Conservation (phyloP, 2,888 invertebrate species). For the Hymenopus coronatus region DNA sequence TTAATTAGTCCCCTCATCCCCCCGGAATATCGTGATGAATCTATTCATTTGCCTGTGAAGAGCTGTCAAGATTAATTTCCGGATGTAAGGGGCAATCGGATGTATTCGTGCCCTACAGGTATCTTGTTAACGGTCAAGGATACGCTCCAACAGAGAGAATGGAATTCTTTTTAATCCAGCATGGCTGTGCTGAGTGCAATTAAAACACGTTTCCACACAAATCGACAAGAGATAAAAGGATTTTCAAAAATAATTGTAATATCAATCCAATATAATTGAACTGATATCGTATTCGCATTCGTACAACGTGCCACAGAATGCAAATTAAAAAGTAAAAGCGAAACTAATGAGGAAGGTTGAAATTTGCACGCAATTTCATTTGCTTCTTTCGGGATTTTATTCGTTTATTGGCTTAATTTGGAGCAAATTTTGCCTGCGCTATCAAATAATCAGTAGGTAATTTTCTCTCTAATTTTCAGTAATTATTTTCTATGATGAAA, state of each 20-base stretch:
- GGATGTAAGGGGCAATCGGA: not conserved
- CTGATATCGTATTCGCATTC: not conserved
- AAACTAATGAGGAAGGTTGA: not conserved
- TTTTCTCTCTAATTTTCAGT: too few relatives aligned
- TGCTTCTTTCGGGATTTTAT: not conserved
- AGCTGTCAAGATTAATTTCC: not conserved
- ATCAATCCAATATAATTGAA: not conserved
- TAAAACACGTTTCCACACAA: not conserved
- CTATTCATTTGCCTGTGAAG: not conserved
- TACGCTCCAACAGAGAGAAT: not conserved
- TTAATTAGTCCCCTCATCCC: not conserved
- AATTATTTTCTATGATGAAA: too few relatives aligned
- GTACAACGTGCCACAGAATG: not conserved
- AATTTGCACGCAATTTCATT: not conserved
- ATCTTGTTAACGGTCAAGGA: not conserved
- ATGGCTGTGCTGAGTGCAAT: not conserved
- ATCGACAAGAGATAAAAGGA: not conserved
- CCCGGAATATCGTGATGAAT: not conserved
- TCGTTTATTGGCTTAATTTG: not conserved
- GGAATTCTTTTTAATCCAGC: not conserved
- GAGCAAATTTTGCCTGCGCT: not conserved
- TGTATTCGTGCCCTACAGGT: not conserved
- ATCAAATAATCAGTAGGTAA: not conserved
- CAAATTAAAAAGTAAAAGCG: not conserved
- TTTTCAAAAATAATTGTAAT: not conserved